Evolutionary conservation across 2,113 vertebrate species (phyloP).

Genomic region (Gallinago jamesoni): DNA sequence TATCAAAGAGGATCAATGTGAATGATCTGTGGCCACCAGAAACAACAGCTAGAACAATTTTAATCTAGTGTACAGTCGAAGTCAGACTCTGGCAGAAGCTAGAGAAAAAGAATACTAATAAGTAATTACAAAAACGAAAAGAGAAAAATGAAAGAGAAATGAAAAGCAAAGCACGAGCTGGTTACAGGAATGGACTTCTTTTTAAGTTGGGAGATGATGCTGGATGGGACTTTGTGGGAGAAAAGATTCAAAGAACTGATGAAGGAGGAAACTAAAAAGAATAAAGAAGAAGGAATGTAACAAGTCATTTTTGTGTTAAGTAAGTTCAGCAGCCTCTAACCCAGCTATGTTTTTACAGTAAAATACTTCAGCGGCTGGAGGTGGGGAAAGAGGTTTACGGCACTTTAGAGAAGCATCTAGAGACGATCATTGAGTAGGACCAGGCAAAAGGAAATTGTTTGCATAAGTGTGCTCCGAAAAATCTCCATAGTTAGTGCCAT

Average conservation of each 20-base stretch:
- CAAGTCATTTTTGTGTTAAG: not conserved
- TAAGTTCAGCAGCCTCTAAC: not conserved
- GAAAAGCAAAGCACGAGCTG: not conserved
- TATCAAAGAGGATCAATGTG: not conserved
- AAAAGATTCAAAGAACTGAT: not conserved
- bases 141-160: not conserved
- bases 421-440: not conserved
- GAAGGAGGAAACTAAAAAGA: not conserved
- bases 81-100: not conserved
- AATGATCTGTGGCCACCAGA: not conserved
- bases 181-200: not conserved
- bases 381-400: not conserved
- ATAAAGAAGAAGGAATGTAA: fast-evolving
- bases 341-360: not conserved
- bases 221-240: not conserved
- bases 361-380: not conserved
- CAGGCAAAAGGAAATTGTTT: not conserved
- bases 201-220: not conserved
- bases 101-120: not conserved
- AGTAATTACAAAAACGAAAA: not conserved
- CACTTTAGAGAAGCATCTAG: not conserved
- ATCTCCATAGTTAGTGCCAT: not conserved
- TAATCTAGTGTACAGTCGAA: not conserved
- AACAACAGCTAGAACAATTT: not conserved
- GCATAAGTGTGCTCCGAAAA: not conserved